Evolutionary conservation across 64 coral and sea anemone genomes (phyloP).

Genomic region (Cladopsammia gracilis): DNA sequence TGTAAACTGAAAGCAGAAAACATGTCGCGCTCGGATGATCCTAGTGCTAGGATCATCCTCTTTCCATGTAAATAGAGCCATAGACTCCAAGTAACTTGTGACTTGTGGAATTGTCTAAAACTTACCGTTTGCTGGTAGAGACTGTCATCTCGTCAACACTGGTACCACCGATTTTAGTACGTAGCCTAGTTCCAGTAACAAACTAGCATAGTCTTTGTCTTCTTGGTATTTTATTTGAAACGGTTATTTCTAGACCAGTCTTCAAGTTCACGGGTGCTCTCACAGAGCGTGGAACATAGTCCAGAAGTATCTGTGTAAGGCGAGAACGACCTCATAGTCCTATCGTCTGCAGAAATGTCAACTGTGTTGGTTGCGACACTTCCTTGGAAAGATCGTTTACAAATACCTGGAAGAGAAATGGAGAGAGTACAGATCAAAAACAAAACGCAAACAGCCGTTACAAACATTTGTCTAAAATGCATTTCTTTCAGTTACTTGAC

Average conservation of each 20-base stretch:
- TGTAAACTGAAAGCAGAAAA: no score
- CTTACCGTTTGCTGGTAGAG: slow-evolving; percentile 23
- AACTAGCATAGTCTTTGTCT: slow-evolving; percentile 57
- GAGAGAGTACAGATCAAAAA: neutral
- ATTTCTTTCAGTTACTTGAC: no score
- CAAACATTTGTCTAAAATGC: no score
- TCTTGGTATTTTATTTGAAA: slow-evolving; percentile 28
- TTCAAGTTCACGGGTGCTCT: slow-evolving; percentile 38
- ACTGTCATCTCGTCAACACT: neutral
- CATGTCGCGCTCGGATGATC: no score
- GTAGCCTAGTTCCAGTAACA: slow-evolving; percentile 50
- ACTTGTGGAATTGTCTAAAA: slow-evolving; percentile 30
- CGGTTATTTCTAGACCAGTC: slow-evolving; percentile 50
- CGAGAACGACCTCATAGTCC: slow-evolving; percentile 34
- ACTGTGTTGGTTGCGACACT: slow-evolving; percentile 43
- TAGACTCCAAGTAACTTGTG: slow-evolving; percentile 51
- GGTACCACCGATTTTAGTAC: slow-evolving; percentile 14
- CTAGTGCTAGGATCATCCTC: no score
- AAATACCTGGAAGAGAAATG: slow-evolving; percentile 36
- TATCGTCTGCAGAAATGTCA: slow-evolving; percentile 33
- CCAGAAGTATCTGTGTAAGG: slow-evolving; percentile 47
- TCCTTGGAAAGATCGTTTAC: slow-evolving; percentile 41
- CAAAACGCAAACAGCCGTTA: no score
- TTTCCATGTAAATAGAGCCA: neutral
- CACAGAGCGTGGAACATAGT: slow-evolving; percentile 28